These are phyloP conservation scores for Diuraphis noxia DNA, from an alignment of 1,140 invertebrate genomes.

Conservation along the genomic window DNA sequence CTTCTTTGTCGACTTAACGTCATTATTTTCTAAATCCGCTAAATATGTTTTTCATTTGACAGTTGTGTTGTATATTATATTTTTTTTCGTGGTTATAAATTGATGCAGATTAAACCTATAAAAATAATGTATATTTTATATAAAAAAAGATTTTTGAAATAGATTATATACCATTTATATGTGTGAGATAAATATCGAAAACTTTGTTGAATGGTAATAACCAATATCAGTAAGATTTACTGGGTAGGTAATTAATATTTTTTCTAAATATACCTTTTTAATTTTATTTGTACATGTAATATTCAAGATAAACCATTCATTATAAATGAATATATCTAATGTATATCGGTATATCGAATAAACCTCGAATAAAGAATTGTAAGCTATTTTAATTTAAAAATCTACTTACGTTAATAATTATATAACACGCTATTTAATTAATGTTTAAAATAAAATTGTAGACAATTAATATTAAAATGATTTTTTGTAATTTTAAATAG, in stretches of 20 bases:
- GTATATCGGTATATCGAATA: neutral
- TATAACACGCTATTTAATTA: neutral
- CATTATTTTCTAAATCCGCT: constrained; percentile 27
- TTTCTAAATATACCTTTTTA: neutral
- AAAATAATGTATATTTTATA: constrained; percentile 1
- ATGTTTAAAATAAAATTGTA: neutral
- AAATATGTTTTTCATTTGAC: neutral
- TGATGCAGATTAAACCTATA: neutral
- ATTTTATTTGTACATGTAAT: neutral
- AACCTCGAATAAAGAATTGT: neutral
- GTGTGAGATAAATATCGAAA: neutral
- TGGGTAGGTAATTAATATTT: neutral
- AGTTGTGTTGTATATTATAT: neutral
- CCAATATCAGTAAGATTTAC: neutral
- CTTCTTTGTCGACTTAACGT: constrained; percentile 17
- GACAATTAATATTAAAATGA: neutral
- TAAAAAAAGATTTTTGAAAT: neutral
- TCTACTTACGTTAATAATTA: neutral
- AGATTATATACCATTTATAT: neutral
- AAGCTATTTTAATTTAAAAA: neutral
- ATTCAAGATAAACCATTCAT: too few relatives aligned
- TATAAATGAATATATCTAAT: neutral
- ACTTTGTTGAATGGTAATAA: neutral
- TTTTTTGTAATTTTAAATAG: neutral
- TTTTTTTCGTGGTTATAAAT: neutral